Conservation (phyloP, 1,140 invertebrate genomes). For the Sarcophaga bullata region DNA sequence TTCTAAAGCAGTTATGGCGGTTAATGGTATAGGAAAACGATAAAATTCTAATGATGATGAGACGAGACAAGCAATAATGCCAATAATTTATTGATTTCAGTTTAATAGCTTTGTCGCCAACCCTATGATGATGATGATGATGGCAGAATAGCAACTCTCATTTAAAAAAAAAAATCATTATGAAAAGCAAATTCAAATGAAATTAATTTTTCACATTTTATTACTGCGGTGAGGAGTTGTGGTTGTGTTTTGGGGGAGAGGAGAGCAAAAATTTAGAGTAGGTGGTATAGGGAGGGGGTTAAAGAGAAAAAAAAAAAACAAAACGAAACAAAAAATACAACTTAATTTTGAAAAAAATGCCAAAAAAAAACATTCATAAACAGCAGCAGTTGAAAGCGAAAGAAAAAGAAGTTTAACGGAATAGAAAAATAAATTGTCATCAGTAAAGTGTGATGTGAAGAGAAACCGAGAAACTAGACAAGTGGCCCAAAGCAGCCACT, state of each 20-base stretch:
- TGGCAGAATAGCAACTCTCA: neutral
- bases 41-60: slow-evolving; percentile 3
- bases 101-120: slow-evolving; percentile 21
- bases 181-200: neutral
- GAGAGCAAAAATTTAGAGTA: neutral
- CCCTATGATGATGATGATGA: neutral
- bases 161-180: slow-evolving; percentile 14
- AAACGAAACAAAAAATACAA: neutral
- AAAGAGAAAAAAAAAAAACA: neutral
- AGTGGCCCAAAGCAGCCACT: neutral
- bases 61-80: too few relatives aligned
- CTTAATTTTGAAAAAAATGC: slow-evolving; percentile 2
- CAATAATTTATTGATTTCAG: slow-evolving; percentile 19
- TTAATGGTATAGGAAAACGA: neutral
- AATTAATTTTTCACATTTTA: neutral
- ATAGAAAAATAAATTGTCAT: neutral
- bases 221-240: neutral
- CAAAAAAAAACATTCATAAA: too few relatives aligned
- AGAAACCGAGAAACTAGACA: neutral
- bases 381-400: neutral
- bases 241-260: too few relatives aligned
- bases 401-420: neutral
- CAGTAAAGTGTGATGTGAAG: neutral
- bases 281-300: neutral
- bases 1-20: neutral